Evolutionary conservation across 2,797 vertebrate genomes (phyloP), one percentile per base, ranked within the genome.

Genomic region (Denticeps clupeoides): DNA sequence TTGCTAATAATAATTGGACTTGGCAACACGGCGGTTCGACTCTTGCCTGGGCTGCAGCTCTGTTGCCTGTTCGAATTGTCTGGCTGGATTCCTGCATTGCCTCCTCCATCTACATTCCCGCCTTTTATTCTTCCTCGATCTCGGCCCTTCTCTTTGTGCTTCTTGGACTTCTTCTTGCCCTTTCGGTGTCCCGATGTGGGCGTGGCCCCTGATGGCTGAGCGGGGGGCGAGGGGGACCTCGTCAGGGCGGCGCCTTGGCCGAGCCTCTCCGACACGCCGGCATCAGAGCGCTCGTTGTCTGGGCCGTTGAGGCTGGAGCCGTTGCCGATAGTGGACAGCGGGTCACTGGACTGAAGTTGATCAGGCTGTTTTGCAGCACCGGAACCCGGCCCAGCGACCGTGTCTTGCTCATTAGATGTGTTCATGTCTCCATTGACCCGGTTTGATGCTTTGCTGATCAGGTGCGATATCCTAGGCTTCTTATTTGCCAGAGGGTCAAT

Each of bases 401-500:
- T 29, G 5, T 93, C 89, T 45, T 80, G 90, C 37, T 82, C 82
- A 0, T 87, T 88, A 56, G 88, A 74, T 16, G 79, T 72, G 15
- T 59, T 75, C 41, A 90, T 62, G 60, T 89, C 95, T 59, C 91
- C 94, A 0, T 97, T 97, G 49, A 90, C 60, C 0, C 82, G 67
- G 5, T 83, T 73, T 3, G 83, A 80, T 48, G 79, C 62, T 58
- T 93, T 87, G 73, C 76, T 90, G 58, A 84, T 65, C 25, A 93
- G 69, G 52, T 92, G 94, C 0, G 94, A 99, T 70, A 99, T 90
- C 65, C 95, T 74, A 49, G 88, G 89, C 70, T 93, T 97, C 69
- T 99, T 99, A 80, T 77, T 91, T 69, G 71, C 78, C 40, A 95
- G 60, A 1, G 93, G 91, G 63, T 97, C 93, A 1, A 89, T 92